phyloP scores from a whole-genome alignment of 2,888 invertebrate species.

The Macrosiphum euphorbiae region DNA sequence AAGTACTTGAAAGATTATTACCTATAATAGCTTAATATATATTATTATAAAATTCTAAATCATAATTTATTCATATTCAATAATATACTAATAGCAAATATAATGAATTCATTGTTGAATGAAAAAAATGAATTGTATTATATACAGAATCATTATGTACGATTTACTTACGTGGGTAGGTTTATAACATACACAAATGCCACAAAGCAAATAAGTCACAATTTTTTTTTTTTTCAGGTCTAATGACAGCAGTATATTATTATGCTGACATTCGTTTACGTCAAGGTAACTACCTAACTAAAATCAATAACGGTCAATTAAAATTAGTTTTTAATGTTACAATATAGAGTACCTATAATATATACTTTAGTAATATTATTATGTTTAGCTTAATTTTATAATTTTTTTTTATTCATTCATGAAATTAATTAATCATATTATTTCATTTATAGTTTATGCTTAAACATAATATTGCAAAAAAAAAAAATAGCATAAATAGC shows the following conservation, averaged over 20 bases:
- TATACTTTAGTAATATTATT: no score
- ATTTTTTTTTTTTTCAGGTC: not conserved
- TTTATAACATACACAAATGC: not conserved
- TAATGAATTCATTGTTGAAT: not conserved
- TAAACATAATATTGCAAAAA: no score
- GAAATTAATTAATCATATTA: not conserved
- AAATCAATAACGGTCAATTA: not conserved
- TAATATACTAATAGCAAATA: not conserved
- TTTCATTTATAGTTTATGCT: not conserved
- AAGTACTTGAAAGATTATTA: not conserved
- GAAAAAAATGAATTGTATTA: not conserved
- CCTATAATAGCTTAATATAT: not conserved
- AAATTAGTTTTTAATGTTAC: not conserved
- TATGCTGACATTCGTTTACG: not conserved
- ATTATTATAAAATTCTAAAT: no score
- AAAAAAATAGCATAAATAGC: no score
- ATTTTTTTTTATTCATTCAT: not conserved
- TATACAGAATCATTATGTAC: not conserved
- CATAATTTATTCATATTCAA: no score
- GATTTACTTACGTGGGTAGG: not conserved
- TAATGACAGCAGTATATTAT: not conserved
- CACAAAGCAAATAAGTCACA: not conserved
- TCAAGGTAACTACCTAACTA: not conserved
- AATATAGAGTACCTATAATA: not conserved
- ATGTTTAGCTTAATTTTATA: not conserved